These are phyloP conservation scores for Danio albolineatus DNA, from an alignment of 2,797 vertebrate species.

Conservation along the genomic window DNA sequence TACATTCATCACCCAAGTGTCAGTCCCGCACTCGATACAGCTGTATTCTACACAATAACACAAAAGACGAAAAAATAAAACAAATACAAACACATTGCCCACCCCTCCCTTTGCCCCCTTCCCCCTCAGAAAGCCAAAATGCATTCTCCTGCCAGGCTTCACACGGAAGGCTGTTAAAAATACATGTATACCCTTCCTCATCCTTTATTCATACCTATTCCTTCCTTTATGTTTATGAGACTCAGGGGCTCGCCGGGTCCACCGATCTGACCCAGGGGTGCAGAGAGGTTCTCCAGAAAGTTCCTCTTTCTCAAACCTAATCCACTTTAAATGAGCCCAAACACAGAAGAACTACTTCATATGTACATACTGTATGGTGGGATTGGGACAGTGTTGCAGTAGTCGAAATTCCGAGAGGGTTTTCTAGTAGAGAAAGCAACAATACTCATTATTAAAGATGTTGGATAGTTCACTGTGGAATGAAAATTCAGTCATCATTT, in stretches of 20 bases:
- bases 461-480: too few species aligned
- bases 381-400: conserved; percentile 47
- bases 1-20: background rate
- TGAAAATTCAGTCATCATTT: too few species aligned
- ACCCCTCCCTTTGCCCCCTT: conserved; percentile 56
- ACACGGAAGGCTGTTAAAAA: conserved; percentile 81
- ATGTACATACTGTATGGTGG: conserved; percentile 61
- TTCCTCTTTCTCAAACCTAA: conserved; percentile 78
- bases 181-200: conserved; percentile 84
- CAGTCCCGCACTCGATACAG: conserved; percentile 32
- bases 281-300: conserved; percentile 71
- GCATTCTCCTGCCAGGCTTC: conserved; percentile 79
- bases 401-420: background rate
- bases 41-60: conserved; percentile 57
- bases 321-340: conserved; percentile 71
- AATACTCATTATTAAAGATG: conserved; percentile 15
- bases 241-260: conserved; percentile 73
- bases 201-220: conserved; percentile 82
- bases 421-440: background rate
- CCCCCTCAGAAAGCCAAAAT: conserved; percentile 57
- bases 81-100: conserved; percentile 55
- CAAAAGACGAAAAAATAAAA: conserved; percentile 61
- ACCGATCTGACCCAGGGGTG: conserved; percentile 74
- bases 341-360: conserved; percentile 60
- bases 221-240: conserved; percentile 84